These are phyloP conservation scores for Catharus minimus DNA, from an alignment of 2,113 vertebrate genomes.

Conservation along the genomic window DNA sequence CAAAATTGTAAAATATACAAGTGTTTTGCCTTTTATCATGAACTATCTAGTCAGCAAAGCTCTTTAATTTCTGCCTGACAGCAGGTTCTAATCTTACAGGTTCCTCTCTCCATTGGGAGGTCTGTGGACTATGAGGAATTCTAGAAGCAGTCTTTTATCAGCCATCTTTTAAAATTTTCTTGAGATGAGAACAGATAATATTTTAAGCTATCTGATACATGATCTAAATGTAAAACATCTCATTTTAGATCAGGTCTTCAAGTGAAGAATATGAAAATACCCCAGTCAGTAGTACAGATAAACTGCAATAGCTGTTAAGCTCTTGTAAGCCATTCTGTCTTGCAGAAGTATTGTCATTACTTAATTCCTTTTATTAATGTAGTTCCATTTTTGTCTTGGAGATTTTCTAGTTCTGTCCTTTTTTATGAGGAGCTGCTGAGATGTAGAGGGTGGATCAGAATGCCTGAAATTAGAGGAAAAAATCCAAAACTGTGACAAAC, in stretches of 20 bases:
- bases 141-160: background rate
- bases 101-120: background rate
- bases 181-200: background rate
- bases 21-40: background rate
- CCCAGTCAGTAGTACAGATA: background rate
- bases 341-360: background rate
- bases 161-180: background rate
- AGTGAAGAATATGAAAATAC: background rate
- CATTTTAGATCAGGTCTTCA: background rate
- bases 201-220: background rate
- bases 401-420: background rate
- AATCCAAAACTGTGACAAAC: background rate
- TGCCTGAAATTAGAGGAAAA: background rate
- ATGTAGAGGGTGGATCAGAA: background rate
- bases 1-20: background rate
- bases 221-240: background rate
- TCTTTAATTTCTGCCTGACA: background rate
- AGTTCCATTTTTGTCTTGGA: background rate
- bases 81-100: background rate
- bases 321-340: background rate
- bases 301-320: background rate
- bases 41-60: background rate
- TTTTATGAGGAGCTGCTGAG: background rate
- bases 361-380: background rate
- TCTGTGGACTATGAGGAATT: background rate